Evolutionary conservation across 2,113 vertebrate species (phyloP).

Genomic region (Cyanoramphus novaezelandiae): DNA sequence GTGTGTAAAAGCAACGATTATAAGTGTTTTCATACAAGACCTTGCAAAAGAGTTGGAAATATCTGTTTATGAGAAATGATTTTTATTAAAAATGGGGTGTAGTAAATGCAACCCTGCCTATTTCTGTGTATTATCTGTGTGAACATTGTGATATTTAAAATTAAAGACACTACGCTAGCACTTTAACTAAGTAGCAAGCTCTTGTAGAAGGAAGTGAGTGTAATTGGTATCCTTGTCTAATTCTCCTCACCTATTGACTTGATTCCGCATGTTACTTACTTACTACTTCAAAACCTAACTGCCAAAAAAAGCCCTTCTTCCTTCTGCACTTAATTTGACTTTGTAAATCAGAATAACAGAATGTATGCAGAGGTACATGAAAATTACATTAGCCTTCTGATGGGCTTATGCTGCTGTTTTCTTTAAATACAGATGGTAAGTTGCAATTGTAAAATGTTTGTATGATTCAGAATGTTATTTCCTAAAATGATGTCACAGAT

Average conservation of each 20-base stretch:
- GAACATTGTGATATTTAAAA: slow-evolving; percentile 32
- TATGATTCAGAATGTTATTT: slow-evolving; percentile 9
- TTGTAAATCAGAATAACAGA: neutral
- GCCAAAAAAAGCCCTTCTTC: neutral
- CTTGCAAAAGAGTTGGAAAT: slow-evolving; percentile 40
- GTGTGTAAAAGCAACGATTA: neutral
- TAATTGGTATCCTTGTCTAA: neutral
- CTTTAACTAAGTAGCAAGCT: slow-evolving; percentile 37
- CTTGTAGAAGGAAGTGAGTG: neutral
- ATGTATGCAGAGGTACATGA: neutral
- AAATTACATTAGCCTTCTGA: neutral
- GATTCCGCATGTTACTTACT: neutral
- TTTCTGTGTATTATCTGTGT: slow-evolving; percentile 34
- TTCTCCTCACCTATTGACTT: slow-evolving; percentile 5
- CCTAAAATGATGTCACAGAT: neutral
- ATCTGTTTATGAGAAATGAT: slow-evolving; percentile 35
- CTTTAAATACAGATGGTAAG: slow-evolving; percentile 16
- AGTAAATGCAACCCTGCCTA: neutral
- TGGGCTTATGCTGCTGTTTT: slow-evolving; percentile 37
- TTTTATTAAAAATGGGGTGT: slow-evolving; percentile 45
- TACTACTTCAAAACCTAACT: slow-evolving; percentile 11
- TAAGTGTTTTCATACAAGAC: neutral
- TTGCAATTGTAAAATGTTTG: slow-evolving; percentile 29
- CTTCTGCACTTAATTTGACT: neutral
- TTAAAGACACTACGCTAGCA: neutral